These are phyloP conservation scores for Tetragnatha montana DNA, from an alignment of 2,888 invertebrate species.

Conservation along the genomic window DNA sequence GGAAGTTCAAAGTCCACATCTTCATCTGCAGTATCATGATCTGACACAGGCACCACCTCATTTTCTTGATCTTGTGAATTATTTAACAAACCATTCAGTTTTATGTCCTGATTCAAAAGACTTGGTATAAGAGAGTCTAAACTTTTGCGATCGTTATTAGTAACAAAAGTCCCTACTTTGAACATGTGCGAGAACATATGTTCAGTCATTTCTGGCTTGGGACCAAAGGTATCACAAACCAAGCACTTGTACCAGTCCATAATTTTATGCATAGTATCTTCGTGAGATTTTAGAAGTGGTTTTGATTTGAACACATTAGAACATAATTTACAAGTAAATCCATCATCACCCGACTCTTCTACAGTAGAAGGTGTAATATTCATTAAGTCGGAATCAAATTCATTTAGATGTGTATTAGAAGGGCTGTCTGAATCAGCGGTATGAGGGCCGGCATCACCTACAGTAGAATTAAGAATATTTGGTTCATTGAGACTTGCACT, in stretches of 20 bases:
- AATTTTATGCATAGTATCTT: constrained; percentile 44
- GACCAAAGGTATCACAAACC: constrained; percentile 49
- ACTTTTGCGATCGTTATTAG: constrained; percentile 21
- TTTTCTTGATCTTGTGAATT: neutral
- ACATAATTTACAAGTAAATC: constrained; percentile 50
- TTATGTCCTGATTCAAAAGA: neutral
- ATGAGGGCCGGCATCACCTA: no score
- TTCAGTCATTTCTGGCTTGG: constrained; percentile 50
- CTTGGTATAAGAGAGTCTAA: constrained; percentile 36
- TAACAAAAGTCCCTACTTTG: constrained; percentile 63
- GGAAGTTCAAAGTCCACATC: constrained; percentile 32
- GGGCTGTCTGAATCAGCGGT: no score
- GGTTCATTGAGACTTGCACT: neutral
- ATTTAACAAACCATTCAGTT: neutral
- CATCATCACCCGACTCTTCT: neutral
- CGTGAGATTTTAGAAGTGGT: constrained; percentile 18
- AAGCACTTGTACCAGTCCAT: constrained; percentile 67
- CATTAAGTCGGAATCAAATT: no score
- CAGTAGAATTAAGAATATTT: neutral
- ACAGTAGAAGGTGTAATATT: neutral
- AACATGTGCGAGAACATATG: constrained; percentile 68
- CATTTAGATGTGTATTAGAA: no score
- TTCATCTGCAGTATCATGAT: neutral
- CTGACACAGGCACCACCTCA: neutral
- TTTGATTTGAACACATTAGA: constrained; percentile 21